Evolutionary conservation across 2,888 invertebrate genomes (phyloP), one percentile per base, ranked within the genome.

Genomic region (Coelinius sp.): DNA sequence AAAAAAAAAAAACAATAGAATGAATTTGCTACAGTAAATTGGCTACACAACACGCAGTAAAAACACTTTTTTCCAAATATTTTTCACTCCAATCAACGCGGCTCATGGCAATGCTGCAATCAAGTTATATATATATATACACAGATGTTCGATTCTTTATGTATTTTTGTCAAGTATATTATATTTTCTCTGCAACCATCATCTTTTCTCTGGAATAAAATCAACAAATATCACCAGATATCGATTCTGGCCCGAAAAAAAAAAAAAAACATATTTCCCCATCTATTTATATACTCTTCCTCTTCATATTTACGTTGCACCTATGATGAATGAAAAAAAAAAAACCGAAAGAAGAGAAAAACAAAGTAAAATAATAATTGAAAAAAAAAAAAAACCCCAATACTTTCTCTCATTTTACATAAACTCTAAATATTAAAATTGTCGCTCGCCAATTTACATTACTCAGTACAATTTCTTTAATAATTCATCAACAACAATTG

Each of bases 381-480:
- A 49, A 66, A 17, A 35, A 27, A 49, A 25, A 27, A 17, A 49
- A n/a, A n/a, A n/a, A n/a, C 41, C 41, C 44, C 52, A 20, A 38
- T 52, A 53, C 63, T 70, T 56, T 41, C 52, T 53, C 68, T 27
- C 41, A 41, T 68, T 27, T 17, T n/a, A n/a, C 53, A 38, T 68
- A 56, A 44, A 41, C 24, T 41, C 41, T 67, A 67, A 67, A 67
- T 44, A 46, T 7, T 62, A 56, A 46, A 70, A 65, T 66, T 70
- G 70, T 66, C 70, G 22, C 70, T 70, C 70, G 59, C 70, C 67
- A 59, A 59, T 8, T 38, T 63, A 38, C 4, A 53, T 65, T 65
- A 65, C 41, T 67, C 53, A 67, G 67, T 67, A 67, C 67, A 67
- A 67, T 52, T 25, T 56, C 14, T 68, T 56, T 25, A 41, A 20